phyloP scores from a whole-genome alignment of 2,797 vertebrate genomes.

The Chaenodraco wilsoni region DNA sequence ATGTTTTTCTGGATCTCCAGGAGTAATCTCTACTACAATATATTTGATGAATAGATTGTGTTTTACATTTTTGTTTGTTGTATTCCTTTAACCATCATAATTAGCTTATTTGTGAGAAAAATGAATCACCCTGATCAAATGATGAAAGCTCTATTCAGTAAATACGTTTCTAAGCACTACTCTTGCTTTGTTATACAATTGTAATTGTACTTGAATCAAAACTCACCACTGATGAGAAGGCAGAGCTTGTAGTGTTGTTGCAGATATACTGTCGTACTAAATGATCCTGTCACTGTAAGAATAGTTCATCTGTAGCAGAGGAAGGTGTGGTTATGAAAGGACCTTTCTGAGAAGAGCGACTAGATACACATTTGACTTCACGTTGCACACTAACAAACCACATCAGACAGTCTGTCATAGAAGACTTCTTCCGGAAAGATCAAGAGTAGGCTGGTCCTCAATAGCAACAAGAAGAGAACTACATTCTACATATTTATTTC shows the following conservation, averaged over 20 bases:
- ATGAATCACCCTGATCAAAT: neutral
- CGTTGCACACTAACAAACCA: neutral
- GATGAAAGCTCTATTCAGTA: neutral
- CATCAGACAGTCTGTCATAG: neutral
- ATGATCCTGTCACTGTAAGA: neutral
- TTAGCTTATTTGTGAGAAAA: neutral
- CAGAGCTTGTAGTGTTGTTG: neutral
- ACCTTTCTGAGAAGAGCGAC: neutral
- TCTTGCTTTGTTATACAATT: neutral
- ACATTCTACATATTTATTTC: too few relatives aligned
- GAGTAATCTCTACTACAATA: too few relatives aligned
- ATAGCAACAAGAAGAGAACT: neutral
- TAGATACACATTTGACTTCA: neutral
- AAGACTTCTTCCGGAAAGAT: neutral
- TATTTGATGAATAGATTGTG: too few relatives aligned
- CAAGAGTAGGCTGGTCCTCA: neutral
- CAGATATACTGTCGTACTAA: neutral
- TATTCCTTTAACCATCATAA: neutral
- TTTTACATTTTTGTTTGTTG: neutral
- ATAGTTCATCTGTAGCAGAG: neutral
- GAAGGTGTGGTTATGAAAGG: neutral
- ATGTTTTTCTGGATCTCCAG: too few relatives aligned
- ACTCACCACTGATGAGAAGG: constrained; percentile 33
- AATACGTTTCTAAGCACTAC: neutral
- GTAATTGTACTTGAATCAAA: neutral